Conservation (phyloP, 37 sponge, comb jelly and placozoan genomes). For the Axinella damicornis region DNA sequence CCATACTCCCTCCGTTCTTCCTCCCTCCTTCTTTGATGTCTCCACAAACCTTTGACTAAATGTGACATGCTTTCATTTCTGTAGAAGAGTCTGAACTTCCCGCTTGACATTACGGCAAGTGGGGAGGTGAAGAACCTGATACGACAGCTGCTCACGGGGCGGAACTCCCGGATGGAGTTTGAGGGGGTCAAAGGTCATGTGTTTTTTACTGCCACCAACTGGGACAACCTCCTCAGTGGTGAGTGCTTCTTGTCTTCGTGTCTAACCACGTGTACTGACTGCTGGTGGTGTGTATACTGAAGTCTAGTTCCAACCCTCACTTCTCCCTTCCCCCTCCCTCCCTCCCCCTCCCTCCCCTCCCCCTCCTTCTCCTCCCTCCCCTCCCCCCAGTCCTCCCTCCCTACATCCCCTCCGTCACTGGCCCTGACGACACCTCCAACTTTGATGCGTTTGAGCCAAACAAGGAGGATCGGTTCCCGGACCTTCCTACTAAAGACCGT, state of each 20-base stretch:
- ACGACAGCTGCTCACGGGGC: conserved; percentile 54
- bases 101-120: conserved; percentile 59
- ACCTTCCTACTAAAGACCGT: not conserved
- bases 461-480: conserved; percentile 9
- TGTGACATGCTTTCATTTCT: not conserved
- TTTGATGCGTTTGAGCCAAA: conserved; percentile 74
- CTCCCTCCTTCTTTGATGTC: too few relatives aligned
- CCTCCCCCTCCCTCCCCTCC: too few relatives aligned
- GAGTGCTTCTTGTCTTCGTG: not conserved
- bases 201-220: conserved; percentile 76
- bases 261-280: conserved; percentile 20
- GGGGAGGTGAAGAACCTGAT: conserved; percentile 71
- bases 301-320: too few relatives aligned
- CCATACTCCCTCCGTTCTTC: too few relatives aligned
- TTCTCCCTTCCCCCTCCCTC: too few relatives aligned
- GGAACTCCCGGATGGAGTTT: conserved; percentile 52
- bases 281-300: too few relatives aligned
- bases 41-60: too few relatives aligned
- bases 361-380: too few relatives aligned
- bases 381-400: conserved; percentile 73
- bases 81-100: conserved; percentile 75
- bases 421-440: conserved; percentile 83
- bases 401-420: conserved; percentile 67
- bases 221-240: conserved; percentile 47
- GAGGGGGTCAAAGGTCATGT: conserved; percentile 65